Base-by-base conservation (phyloP, 2,888 invertebrate genomes). In the Cataglyphis rosenhaueri region DNA sequence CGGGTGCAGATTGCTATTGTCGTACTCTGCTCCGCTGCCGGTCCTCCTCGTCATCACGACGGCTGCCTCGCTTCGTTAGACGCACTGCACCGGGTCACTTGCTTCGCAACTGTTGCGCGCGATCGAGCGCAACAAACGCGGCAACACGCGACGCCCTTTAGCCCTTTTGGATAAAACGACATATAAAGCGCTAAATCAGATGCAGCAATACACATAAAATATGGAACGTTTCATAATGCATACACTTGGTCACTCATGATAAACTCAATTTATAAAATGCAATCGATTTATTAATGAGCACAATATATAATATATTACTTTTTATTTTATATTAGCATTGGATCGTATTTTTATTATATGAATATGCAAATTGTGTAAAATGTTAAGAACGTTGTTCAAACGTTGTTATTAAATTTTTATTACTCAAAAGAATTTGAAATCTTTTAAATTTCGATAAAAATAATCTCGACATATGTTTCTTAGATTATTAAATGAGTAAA, bases 1-100 rank as follows among this genome's bases (percentile, higher is more conserved):
- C 92, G 84, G 90, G 85, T 90, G 89, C 92, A 84, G 86, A 87
- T 86, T 61, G 64, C 64, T 73, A 44, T 29, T 57, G 48, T 10
- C 65, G 44, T 61, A 66, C 71, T 25, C 70, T 75, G 55, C 48
- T 71, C 64, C 57, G 21, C 10, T 52, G 52, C 18, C n/a, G n/a
- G 62, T 48, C 25, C 61, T 57, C 38, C n/a, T 79, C 25, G 57
- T 81, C 25, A 48, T 75, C 2, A 32, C 35, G 38, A 70, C n/a
- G 74, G 81, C 41, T 52, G 38, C 41, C 32, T 71, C 35, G 79
- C 18, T 8, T 38, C 59, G 59, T 66, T 55, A 35, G 35, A 32
- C 66, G 48, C 48, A 48, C 18, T 38, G 57, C 35, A 48, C 1
- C 68, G 65, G 55, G 38, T 65, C 59, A 44, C 29, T 52, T 66